Evolutionary conservation across 2,888 invertebrate species (phyloP).

Genomic region (Drosophila multiciliata): DNA sequence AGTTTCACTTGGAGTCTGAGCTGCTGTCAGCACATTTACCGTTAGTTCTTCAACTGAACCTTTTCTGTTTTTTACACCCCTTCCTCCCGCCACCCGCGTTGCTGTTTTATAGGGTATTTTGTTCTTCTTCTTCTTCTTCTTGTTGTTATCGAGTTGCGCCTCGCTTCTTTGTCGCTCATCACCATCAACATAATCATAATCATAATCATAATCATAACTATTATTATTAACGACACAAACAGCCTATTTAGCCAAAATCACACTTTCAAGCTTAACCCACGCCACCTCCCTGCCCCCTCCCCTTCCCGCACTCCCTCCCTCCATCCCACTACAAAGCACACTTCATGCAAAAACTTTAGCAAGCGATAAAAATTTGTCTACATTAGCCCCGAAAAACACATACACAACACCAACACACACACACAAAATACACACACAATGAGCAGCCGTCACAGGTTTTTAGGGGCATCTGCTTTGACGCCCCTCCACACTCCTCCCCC

Average conservation of each 20-base stretch:
- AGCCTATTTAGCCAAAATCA: slow-evolving; percentile 70
- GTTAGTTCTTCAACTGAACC: not conserved
- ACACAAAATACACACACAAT: not conserved
- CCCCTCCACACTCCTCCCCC: not conserved
- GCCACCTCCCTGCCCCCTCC: not conserved
- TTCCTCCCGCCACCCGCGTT: not conserved
- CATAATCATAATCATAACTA: slow-evolving; percentile 73
- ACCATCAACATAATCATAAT: slow-evolving; percentile 65
- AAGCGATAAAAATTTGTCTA: slow-evolving; percentile 77
- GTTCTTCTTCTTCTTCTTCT: slow-evolving; percentile 15
- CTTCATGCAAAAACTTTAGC: slow-evolving; percentile 60
- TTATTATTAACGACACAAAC: slow-evolving; percentile 75
- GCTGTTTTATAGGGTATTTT: slow-evolving; percentile 29
- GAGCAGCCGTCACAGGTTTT: slow-evolving; percentile 55
- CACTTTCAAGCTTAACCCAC: slow-evolving; percentile 33
- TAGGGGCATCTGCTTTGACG: slow-evolving; percentile 55
- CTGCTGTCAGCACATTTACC: slow-evolving; percentile 41
- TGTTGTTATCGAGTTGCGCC: slow-evolving; percentile 42
- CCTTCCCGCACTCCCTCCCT: not conserved
- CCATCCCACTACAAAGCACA: not conserved
- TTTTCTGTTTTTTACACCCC: not conserved
- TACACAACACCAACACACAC: not conserved
- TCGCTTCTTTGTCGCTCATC: slow-evolving; percentile 51
- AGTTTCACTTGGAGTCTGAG: not conserved
- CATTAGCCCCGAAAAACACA: slow-evolving; percentile 53